phyloP scores from a whole-genome alignment of 2,888 invertebrate genomes.

The Epinotia bilunana region DNA sequence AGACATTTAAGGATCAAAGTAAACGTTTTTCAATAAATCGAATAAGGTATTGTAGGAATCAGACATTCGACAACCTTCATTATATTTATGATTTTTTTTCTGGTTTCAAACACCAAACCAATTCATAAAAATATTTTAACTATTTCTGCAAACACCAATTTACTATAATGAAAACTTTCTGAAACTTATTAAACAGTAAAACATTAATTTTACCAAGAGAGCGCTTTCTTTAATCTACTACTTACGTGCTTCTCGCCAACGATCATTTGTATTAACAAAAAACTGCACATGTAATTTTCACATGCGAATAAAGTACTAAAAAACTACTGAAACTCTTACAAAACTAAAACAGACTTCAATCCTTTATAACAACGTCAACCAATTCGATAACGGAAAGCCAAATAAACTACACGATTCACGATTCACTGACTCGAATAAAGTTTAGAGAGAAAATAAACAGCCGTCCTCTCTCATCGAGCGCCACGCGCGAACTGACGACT shows the following conservation, averaged over 20 bases:
- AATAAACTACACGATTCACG: slow-evolving; percentile 5
- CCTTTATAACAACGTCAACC: neutral
- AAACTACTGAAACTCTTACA: neutral
- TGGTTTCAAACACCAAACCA: too few relatives aligned
- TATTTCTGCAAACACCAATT: too few relatives aligned
- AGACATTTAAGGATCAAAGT: too few relatives aligned
- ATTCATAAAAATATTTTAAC: too few relatives aligned
- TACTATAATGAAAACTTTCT: too few relatives aligned
- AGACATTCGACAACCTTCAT: too few relatives aligned
- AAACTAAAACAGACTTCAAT: slow-evolving; percentile 3
- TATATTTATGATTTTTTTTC: too few relatives aligned
- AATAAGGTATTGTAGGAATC: too few relatives aligned
- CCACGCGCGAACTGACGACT: slow-evolving; percentile 16
- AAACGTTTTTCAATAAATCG: too few relatives aligned
- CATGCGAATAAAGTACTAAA: neutral
- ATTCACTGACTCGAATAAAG: slow-evolving; percentile 25
- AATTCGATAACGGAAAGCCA: neutral
- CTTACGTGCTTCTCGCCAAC: neutral
- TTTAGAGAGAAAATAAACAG: neutral
- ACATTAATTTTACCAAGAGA: neutral
- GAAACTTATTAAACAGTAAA: too few relatives aligned
- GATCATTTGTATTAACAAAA: neutral
- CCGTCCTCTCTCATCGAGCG: neutral
- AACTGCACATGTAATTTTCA: neutral
- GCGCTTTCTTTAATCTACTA: neutral